These are phyloP conservation scores for Pissodes strobi DNA, from an alignment of 1,140 invertebrate genomes.

Conservation along the genomic window DNA sequence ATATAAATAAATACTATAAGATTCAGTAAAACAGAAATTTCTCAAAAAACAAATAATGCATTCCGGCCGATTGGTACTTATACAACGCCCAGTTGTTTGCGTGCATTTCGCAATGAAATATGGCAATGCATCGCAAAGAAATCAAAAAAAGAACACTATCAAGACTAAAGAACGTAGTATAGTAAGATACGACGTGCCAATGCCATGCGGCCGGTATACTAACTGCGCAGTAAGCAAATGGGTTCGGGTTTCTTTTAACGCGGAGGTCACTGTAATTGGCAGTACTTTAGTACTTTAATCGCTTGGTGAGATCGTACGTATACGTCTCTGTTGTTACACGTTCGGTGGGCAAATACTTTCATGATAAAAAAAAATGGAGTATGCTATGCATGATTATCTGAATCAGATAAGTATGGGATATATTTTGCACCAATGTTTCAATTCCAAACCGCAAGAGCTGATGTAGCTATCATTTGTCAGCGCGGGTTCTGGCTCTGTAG, in stretches of 20 bases:
- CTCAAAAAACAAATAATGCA: not conserved
- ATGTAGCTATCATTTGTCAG: too few relatives aligned
- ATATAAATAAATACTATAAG: too few relatives aligned
- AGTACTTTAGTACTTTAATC: conserved; percentile 9
- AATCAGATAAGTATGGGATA: too few relatives aligned
- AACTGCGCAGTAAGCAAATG: conserved; percentile 24
- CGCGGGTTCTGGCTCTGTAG: too few relatives aligned
- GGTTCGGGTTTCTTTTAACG: conserved; percentile 20
- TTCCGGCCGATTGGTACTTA: not conserved
- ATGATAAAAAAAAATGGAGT: too few relatives aligned
- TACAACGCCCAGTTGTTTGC: conserved; percentile 7
- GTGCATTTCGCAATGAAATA: conserved; percentile 15
- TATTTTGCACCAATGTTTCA: too few relatives aligned
- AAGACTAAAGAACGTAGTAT: conserved; percentile 14
- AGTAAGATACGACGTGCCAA: conserved; percentile 20
- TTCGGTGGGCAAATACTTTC: not conserved
- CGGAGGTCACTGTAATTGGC: conserved; percentile 17
- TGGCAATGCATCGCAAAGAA: conserved; percentile 18
- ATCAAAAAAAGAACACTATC: conserved; percentile 6
- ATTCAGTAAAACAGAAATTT: too few relatives aligned
- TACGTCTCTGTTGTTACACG: not conserved
- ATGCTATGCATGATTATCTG: too few relatives aligned
- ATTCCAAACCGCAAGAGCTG: too few relatives aligned
- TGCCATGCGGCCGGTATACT: conserved; percentile 18
- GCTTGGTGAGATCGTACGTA: not conserved